Evolutionary conservation across 2,888 invertebrate species (phyloP), one percentile per base, ranked within the genome.

Genomic region (Ctenicera cuprea): DNA sequence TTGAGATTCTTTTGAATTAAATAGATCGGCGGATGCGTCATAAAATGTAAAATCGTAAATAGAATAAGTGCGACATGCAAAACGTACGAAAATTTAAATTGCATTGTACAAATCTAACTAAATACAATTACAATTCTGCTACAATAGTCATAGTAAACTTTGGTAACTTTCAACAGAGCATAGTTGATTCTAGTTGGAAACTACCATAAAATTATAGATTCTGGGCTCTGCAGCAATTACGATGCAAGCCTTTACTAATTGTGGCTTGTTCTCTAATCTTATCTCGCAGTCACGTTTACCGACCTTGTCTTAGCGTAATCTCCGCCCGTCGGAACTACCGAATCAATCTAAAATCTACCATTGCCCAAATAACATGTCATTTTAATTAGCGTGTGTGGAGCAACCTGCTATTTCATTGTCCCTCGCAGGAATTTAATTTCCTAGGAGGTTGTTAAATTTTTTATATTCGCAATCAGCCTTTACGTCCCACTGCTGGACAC

Each of bases 251-350:
- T 81, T 78, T 78, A 76, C 83, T 85, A 85, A 84, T 84, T 85
- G 83, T 82, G 82, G 83, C 82, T 83, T 83, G 84, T 84, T 83
- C 85, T 84, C 83, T 84, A 85, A 84, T 85, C 84, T 83, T 82
- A 81, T 79, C 80, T 79, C 79, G 78, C 79, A 83, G 83, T 81
- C 83, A 80, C 83, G 83, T 83, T 79, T 78, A 66, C 54, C 71
- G 72, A 75, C 69, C 72, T 75, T 75, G 69, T 65, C 72, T 75
- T 72, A 71, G 57, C 54, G 50, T 75, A 75, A 71, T 75, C 74
- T 72, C 69, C 72, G 48, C 63, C 61, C 61, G 62, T 33, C 61
- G 54, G 65, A 70, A 48, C 69, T 59, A 50, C 38, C 54, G 64
- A 62, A 69, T 73, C 68, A 73, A 73, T 68, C 64, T 48, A 45